phyloP scores from a whole-genome alignment of 2,888 invertebrate genomes.

The Synergus laeviventris region DNA sequence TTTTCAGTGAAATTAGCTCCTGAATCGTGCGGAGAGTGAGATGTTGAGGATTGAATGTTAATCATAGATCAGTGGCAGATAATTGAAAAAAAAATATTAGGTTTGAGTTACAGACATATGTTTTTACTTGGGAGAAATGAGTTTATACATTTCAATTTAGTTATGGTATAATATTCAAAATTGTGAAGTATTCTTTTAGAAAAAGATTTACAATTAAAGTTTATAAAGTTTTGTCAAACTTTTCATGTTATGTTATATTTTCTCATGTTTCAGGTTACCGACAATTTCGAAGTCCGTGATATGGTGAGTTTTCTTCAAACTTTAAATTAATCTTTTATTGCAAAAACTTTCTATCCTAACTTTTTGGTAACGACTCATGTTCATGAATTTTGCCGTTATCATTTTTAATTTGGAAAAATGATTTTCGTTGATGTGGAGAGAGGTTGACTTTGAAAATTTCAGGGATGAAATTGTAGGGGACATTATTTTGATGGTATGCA shows the following conservation, averaged over 20 bases:
- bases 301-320: no score
- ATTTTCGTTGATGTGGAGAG: neutral
- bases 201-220: no score
- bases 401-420: neutral
- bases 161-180: no score
- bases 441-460: conserved; percentile 5
- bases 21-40: conserved; percentile 18
- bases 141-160: no score
- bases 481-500: neutral
- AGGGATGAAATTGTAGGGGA: conserved; percentile 4
- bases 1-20: conserved; percentile 21
- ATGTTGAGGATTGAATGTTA: conserved; percentile 12
- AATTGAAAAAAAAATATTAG: neutral
- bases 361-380: neutral
- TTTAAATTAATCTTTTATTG: no score
- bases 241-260: no score
- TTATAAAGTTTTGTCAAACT: no score
- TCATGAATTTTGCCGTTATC: neutral
- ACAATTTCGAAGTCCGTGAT: no score
- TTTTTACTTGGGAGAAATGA: neutral
- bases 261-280: no score
- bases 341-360: no score
- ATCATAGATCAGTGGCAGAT: conserved; percentile 7
- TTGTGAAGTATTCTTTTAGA: no score
- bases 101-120: neutral